Percentiles rank a stretch among this genome's conserved stretches.
phyloP scores from a whole-genome alignment of 2,797 vertebrate species.

The Choloepus didactylus region DNA sequence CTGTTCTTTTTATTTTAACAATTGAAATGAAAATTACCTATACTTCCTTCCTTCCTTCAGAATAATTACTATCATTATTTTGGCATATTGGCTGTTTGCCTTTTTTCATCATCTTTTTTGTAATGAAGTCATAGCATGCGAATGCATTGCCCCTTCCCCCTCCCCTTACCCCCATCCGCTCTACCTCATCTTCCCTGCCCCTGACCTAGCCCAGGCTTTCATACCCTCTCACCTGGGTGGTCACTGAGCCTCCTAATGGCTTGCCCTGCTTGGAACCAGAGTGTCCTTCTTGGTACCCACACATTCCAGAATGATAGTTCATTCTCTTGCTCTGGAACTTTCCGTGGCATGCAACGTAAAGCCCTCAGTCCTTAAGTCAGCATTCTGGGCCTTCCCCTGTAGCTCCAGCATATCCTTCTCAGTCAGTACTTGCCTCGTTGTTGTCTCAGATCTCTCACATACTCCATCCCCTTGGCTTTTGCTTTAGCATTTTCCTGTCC shows the following conservation, averaged over 20 bases:
- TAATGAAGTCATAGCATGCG: rapidly evolving
- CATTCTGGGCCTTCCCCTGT: neutral
- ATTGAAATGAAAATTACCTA: neutral
- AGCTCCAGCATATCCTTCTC: neutral
- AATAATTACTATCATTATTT: neutral
- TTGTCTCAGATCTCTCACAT: rapidly evolving
- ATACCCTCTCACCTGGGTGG: neutral
- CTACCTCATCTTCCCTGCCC: too few relatives aligned
- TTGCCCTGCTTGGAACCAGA: neutral
- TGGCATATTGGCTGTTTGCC: neutral
- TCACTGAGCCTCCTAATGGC: neutral
- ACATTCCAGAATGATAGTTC: neutral
- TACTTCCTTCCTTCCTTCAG: neutral
- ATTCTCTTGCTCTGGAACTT: neutral
- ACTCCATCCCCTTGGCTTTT: neutral
- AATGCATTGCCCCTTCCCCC: neutral
- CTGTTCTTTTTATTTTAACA: too few relatives aligned
- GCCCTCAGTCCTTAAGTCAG: rapidly evolving
- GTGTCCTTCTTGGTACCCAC: neutral
- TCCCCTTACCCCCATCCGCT: rapidly evolving
- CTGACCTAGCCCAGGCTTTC: neutral
- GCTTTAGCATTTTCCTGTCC: neutral
- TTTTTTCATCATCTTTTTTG: neutral
- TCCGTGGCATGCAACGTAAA: neutral
- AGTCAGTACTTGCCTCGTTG: rapidly evolving